Evolutionary conservation across 2,888 invertebrate species (phyloP), one percentile per base, ranked within the genome.

Genomic region (Trisateles emortualis): DNA sequence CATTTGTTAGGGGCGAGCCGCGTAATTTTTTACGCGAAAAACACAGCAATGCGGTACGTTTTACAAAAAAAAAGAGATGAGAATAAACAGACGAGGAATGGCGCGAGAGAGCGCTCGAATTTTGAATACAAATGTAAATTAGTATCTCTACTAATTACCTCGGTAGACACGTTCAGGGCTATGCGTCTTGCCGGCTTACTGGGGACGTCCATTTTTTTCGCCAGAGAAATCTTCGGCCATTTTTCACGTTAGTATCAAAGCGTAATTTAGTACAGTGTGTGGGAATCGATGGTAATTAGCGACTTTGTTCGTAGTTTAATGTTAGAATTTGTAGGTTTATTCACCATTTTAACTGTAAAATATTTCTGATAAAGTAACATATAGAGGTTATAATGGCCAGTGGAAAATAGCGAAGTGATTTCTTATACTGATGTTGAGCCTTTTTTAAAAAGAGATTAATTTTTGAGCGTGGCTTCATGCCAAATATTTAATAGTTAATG

Each of bases 51-150:
- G 92, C 91, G 90, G 90, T 90, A 89, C 88, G 83, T 78, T 88
- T 85, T 83, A 76, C 79, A 77, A 81, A 83, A 85, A 88, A 84
- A 87, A 87, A 85, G 77, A 87, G 90, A 88, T 90, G 92, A 92
- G 85, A 92, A 92, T 90, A 92, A 92, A 92, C 92, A 92, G 92
- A 92, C 89, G 87, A 86, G 84, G 88, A 91, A 90, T 85, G 84
- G 92, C 88, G 87, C 86, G 88, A 85, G 86, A 86, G 87, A 81
- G 77, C 82, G 90, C 92, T 91, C 91, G 93, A 93, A 93, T 93
- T 92, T 93, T 93, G 92, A 93, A 93, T 93, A 93, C 93, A 93
- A 93, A 93, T 93, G 93, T 93, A 93, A 93, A 93, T 93, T 93
- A 92, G 92, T 91, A 90, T 88, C 91, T 87, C 87, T 86, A 90